phyloP scores from a whole-genome alignment of 2,113 vertebrate genomes.

The Thamnophis sirtalis region DNA sequence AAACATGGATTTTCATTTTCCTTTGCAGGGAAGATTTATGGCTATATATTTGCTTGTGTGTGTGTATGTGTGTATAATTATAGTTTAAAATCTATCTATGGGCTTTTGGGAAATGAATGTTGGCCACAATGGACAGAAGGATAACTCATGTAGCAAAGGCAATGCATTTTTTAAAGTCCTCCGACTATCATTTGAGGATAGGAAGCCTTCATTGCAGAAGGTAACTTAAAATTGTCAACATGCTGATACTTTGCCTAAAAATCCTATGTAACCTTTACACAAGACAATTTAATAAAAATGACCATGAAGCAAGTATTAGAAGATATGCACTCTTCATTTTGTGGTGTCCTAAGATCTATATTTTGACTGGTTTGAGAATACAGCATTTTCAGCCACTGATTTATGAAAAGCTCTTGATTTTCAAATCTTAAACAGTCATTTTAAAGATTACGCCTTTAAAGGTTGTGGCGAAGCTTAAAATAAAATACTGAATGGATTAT shows the following conservation, averaged over 20 bases:
- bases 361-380: not conserved
- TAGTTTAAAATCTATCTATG: not conserved
- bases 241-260: constrained; percentile 28
- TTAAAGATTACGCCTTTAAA: not conserved
- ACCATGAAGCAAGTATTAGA: constrained; percentile 3
- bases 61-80: not conserved
- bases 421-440: not conserved
- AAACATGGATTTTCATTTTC: not conserved
- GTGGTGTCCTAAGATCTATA: not conserved
- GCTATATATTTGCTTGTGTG: not conserved
- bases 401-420: not conserved
- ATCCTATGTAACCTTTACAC: not conserved
- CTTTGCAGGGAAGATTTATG: not conserved
- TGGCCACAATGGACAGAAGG: constrained; percentile 5
- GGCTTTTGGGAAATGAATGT: not conserved
- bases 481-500: not conserved
- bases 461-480: not conserved
- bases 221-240: constrained; percentile 23
- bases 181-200: not conserved
- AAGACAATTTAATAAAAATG: not conserved
- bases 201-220: constrained; percentile 34
- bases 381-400: not conserved
- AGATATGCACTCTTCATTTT: not conserved
- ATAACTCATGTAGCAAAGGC: constrained; percentile 10
- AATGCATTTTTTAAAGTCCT: constrained; percentile 31